Evolutionary conservation across 2,113 vertebrate genomes (phyloP).

Genomic region (Prunella himalayana): DNA sequence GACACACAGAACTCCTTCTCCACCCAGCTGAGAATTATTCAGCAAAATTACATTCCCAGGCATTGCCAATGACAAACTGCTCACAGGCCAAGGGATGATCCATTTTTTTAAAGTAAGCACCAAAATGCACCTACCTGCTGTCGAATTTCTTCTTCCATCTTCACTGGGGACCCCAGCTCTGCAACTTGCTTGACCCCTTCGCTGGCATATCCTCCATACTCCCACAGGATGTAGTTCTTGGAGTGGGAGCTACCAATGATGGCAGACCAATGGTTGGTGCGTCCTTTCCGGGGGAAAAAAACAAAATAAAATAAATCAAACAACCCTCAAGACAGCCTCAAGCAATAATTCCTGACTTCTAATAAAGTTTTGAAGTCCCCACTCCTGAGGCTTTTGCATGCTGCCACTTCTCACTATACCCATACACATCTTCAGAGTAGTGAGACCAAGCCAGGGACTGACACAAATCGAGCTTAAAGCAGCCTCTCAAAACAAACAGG

Average conservation of each 20-base stretch:
- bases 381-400: neutral
- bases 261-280: constrained; percentile 97
- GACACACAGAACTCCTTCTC: neutral
- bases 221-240: constrained; percentile 94
- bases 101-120: neutral
- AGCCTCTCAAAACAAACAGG: neutral
- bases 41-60: neutral
- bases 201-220: constrained; percentile 90
- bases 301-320: neutral
- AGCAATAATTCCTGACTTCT: neutral
- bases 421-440: neutral
- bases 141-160: constrained; percentile 99
- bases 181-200: constrained; percentile 94
- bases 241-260: constrained; percentile 96
- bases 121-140: constrained; percentile 84
- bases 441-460: neutral
- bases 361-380: neutral
- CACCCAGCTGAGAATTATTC: neutral
- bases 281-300: constrained; percentile 69
- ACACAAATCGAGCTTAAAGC: neutral
- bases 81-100: neutral
- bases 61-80: neutral
- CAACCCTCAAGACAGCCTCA: neutral
- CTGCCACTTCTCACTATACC: neutral
- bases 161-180: constrained; percentile 93